Evolutionary conservation across 1,140 invertebrate genomes (phyloP), one percentile per base, ranked within the genome.

Genomic region (Conus betulinus): DNA sequence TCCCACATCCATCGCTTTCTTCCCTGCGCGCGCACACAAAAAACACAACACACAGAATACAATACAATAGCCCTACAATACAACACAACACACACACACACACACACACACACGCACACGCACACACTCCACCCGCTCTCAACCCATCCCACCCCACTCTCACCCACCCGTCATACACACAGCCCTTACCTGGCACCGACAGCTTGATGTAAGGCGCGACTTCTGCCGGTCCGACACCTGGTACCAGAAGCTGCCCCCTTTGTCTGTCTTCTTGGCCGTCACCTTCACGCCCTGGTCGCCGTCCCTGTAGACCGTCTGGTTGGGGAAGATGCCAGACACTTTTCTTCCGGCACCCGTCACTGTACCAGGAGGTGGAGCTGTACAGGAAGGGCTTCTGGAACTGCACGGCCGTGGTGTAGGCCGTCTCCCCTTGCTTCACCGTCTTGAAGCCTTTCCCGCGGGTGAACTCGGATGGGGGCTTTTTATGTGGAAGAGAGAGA

Each of bases 361-460:
- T 89, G 84, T 88, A 84, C 91, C 92, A 94, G 8, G 90, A 91
- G 6, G 89, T 87, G 5, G 93, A 91, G 83, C 94, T 94, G 89
- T 93, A 94, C n/a, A 88, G 85, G 88, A 94, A 94, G 51, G 93
- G 93, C 5, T 87, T 67, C 76, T 92, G 91, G 76, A 94, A 92
- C 92, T 94, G 94, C 67, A 93, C 88, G n/a, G 88, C 87, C 25
- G 91, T 90, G 15, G 89, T 90, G 78, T 90, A 78, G 79, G 87
- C 11, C 39, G 63, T 11, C 23, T 82, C 15, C 85, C 78, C 23
- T 52, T 90, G 60, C 71, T 86, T 88, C 10, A 15, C 39, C 17
- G 15, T 88, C 76, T 51, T 55, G 63, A 63, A 89, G 88, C 88
- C 92, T 89, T 4, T 86, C 25, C 10, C 90, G 82, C 39, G 87